Evolutionary conservation across 2,797 vertebrate genomes (phyloP), one percentile per base, ranked within the genome.

Genomic region (Melanogrammus aeglefinus): DNA sequence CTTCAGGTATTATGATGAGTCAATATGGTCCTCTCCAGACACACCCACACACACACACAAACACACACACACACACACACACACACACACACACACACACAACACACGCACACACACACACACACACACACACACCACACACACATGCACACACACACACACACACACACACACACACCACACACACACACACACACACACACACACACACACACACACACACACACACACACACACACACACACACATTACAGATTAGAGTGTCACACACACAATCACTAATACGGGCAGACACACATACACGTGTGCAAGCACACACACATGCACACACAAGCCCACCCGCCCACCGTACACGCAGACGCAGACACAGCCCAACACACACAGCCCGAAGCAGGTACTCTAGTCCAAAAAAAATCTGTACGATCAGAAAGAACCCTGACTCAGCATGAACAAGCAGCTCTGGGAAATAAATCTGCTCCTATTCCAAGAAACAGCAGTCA

Each of bases 381-480:
- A 71, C 29, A 31, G 24, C 66, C 66, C 13, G 29, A 70, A 27
- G 66, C 66, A 70, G 66, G 13, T 29, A 70, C n/a, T 70, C 31
- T 70, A 70, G 66, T 21, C 41, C 41, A 44, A 44, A 44, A 16
- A 16, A 21, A 57, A 18, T 57, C 47, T 14, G 47, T 21, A 5
- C 12, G 18, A 57, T 57, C 47, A 31, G 7, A 31, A 70, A 29
- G 10, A 70, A 70, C 12, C 24, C 66, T 70, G 66, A 70, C 66
- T 70, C 66, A 70, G 66, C 66, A 70, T 70, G 72, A 86, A 84
- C 47, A 81, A 78, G 47, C 72, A 75, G 79, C 77, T 74, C 83
- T 86, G 84, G 76, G 80, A 69, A 66, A 44, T 78, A 74, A 63
- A 77, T 85, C 75, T 79, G 74, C 72, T 24, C 66, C 79, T 8